phyloP scores from a whole-genome alignment of 2,113 vertebrate species.

The Dasyprocta punctata region DNA sequence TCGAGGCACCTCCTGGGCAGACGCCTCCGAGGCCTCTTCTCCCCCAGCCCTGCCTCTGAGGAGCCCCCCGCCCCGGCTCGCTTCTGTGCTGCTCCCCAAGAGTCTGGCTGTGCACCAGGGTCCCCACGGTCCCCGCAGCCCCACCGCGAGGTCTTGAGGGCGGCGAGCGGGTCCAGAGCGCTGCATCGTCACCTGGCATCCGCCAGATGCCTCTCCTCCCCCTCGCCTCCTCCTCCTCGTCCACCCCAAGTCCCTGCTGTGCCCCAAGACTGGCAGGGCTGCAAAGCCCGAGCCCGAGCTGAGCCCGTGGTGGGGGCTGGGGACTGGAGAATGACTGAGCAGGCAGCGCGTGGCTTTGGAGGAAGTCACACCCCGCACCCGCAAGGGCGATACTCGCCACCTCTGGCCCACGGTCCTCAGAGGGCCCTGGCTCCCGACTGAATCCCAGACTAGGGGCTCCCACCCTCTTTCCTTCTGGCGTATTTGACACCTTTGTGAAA shows the following conservation, averaged over 20 bases:
- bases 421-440: neutral
- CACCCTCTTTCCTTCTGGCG: neutral
- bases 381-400: neutral
- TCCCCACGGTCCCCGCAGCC: fast-evolving
- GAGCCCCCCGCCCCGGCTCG: neutral
- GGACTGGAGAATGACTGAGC: neutral
- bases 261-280: neutral
- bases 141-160: neutral
- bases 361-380: neutral
- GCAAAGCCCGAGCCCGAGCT: neutral
- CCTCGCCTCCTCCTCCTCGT: neutral
- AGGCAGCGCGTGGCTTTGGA: neutral
- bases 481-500: neutral
- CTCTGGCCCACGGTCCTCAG: neutral
- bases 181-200: neutral
- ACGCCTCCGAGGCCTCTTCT: too few species aligned
- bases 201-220: neutral
- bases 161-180: neutral
- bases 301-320: neutral
- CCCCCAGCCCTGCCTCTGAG: neutral
- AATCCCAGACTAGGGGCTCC: neutral
- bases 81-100: too few species aligned
- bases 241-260: neutral
- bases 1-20: neutral
- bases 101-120: neutral